These are phyloP conservation scores for Phrynocephalus forsythii DNA, from an alignment of 2,797 vertebrate species.

Conservation along the genomic window DNA sequence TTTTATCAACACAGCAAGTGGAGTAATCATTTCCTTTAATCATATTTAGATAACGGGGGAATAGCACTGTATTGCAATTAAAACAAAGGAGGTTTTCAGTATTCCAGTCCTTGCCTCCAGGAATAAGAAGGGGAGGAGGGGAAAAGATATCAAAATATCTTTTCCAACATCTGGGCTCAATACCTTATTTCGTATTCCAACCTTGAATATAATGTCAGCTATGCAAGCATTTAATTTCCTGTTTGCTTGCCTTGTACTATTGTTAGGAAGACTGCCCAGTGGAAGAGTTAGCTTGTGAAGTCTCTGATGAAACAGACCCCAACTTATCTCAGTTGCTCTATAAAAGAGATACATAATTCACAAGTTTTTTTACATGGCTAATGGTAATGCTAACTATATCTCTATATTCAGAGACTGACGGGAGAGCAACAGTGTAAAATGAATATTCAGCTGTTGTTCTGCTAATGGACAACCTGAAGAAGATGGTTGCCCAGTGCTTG, in stretches of 20 bases:
- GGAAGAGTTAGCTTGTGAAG: slow-evolving; percentile 33
- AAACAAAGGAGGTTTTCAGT: slow-evolving; percentile 36
- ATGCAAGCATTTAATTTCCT: slow-evolving; percentile 58
- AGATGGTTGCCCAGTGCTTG: not conserved
- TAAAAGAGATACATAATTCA: slow-evolving; percentile 30
- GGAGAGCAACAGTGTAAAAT: not conserved
- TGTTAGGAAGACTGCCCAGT: slow-evolving; percentile 29
- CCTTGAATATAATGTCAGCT: slow-evolving; percentile 38
- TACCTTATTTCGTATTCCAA: slow-evolving; percentile 42
- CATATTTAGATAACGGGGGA: slow-evolving; percentile 39
- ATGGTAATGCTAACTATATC: not conserved
- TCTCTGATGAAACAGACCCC: slow-evolving; percentile 46
- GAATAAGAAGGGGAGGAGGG: not conserved
- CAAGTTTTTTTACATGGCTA: not conserved
- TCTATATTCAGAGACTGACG: not conserved
- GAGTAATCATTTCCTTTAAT: slow-evolving; percentile 44
- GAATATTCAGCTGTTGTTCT: no score
- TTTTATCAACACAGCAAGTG: slow-evolving; percentile 51
- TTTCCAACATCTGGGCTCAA: slow-evolving; percentile 42
- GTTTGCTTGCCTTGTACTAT: slow-evolving; percentile 32
- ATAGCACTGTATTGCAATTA: slow-evolving; percentile 13
- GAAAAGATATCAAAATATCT: slow-evolving; percentile 14
- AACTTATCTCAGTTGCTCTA: slow-evolving; percentile 45
- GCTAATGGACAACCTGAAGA: not conserved
- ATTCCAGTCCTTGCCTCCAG: slow-evolving; percentile 37